Conservation (phyloP, 2,113 vertebrate species). For the Muntiacus muntjak region DNA sequence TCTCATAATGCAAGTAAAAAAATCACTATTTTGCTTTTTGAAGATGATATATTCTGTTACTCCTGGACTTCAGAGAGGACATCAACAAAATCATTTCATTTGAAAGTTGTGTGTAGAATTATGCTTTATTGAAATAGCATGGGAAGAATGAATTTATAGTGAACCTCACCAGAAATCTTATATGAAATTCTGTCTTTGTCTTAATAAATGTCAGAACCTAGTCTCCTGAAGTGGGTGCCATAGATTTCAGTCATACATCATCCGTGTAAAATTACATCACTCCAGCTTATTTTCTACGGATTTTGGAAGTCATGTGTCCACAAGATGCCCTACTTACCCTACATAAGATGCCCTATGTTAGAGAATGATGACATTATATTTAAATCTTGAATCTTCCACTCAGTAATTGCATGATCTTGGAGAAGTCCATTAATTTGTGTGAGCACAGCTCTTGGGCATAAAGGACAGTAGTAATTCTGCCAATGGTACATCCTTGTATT, state of each 20-base stretch:
- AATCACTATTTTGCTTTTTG: not conserved
- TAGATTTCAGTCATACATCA: not conserved
- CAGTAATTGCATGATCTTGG: not conserved
- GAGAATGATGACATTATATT: not conserved
- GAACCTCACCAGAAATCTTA: not conserved
- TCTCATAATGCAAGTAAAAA: not conserved
- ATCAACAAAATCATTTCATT: not conserved
- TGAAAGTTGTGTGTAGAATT: not conserved
- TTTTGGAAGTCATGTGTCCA: not conserved
- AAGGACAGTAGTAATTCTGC: not conserved
- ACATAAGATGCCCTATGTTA: not conserved
- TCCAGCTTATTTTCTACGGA: not conserved
- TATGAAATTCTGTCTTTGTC: not conserved
- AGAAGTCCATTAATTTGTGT: not conserved
- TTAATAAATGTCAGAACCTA: not conserved
- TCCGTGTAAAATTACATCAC: not conserved
- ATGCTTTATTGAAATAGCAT: not conserved
- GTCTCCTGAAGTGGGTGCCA: not conserved
- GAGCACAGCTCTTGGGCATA: not conserved
- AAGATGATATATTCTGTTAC: not conserved
- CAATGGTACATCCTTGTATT: not conserved
- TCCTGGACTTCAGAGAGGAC: not conserved
- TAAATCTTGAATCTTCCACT: not conserved
- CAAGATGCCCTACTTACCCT: not conserved
- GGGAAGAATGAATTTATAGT: not conserved